phyloP scores from a whole-genome alignment of 2,113 vertebrate species.

The Cynoglossus semilaevis region DNA sequence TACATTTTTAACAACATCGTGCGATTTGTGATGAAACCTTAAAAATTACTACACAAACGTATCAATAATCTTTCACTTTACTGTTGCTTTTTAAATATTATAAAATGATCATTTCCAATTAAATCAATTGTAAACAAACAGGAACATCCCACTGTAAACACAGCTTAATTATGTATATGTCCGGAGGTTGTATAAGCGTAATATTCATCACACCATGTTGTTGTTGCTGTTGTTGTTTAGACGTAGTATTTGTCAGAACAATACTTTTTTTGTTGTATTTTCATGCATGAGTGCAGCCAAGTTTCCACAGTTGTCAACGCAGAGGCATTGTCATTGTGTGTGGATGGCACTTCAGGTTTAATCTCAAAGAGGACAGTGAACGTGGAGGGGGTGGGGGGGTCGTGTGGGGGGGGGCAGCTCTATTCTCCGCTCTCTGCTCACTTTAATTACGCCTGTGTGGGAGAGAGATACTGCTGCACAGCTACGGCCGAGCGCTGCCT shows the following conservation, averaged over 20 bases:
- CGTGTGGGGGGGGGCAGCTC: conserved; percentile 39
- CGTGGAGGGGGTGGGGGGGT: no score
- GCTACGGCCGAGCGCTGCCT: conserved; percentile 52
- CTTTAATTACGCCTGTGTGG: conserved; percentile 74
- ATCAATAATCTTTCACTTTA: no score
- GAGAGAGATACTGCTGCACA: conserved; percentile 61
- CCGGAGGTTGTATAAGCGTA: conserved; percentile 1
- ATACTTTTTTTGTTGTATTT: conserved; percentile 51
- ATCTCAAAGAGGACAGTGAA: conserved; percentile 61
- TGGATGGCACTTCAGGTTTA: conserved; percentile 62
- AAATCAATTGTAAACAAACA: no score
- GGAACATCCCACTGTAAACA: neutral
- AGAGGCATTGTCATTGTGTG: conserved; percentile 52
- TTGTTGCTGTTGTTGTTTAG: conserved; percentile 11
- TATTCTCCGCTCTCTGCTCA: conserved; percentile 61
- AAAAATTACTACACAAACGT: no score
- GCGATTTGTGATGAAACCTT: no score
- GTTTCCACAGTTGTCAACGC: conserved; percentile 60
- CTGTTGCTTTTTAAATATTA: no score
- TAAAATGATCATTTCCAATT: no score
- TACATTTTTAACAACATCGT: no score
- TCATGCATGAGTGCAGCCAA: conserved; percentile 52
- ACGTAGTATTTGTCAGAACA: conserved; percentile 43
- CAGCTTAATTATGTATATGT: no score
- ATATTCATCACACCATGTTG: conserved; percentile 18